These are phyloP conservation scores for Damaliscus lunatus DNA, from an alignment of 2,113 vertebrate genomes.

Conservation along the genomic window DNA sequence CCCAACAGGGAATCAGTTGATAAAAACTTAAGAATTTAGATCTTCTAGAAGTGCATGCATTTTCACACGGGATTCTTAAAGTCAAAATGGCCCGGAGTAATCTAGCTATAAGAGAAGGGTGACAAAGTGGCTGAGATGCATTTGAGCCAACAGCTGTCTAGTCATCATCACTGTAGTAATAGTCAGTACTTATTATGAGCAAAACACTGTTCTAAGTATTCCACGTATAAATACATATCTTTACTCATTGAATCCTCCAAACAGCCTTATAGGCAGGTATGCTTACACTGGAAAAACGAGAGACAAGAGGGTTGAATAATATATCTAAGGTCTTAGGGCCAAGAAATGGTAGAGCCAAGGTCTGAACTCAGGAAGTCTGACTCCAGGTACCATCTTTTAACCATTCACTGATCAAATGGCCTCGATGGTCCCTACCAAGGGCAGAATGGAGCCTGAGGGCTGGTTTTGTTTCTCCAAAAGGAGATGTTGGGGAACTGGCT, in stretches of 20 bases:
- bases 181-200: neutral
- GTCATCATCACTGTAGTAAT: neutral
- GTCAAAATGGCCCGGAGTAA: neutral
- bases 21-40: neutral
- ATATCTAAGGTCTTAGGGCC: neutral
- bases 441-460: neutral
- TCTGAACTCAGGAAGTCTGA: neutral
- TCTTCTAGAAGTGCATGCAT: neutral
- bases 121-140: neutral
- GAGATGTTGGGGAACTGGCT: neutral
- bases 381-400: neutral
- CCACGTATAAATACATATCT: neutral
- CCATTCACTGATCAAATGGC: neutral
- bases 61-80: constrained; percentile 8
- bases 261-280: neutral
- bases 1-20: neutral
- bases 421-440: neutral
- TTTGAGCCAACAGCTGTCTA: neutral
- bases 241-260: neutral
- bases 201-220: neutral
- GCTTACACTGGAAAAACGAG: neutral
- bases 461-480: neutral
- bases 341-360: neutral
- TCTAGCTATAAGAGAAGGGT: neutral
- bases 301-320: neutral